These are phyloP conservation scores for Cephalophus harveyi DNA, from an alignment of 2,113 vertebrate genomes.

Conservation along the genomic window DNA sequence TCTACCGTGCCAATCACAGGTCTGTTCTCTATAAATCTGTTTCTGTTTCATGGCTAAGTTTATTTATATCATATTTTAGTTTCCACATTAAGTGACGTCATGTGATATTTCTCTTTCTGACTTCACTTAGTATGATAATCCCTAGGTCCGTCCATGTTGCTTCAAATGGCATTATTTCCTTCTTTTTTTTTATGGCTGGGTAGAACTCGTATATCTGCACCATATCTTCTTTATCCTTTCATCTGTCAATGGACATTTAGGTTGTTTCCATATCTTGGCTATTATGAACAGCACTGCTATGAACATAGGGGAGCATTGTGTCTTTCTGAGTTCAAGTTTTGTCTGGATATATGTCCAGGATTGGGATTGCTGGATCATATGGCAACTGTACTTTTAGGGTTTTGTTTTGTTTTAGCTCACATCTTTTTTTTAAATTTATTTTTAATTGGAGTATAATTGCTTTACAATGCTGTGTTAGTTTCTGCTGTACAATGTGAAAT, in stretches of 20 bases:
- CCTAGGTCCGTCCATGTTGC: neutral
- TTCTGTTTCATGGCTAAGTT: neutral
- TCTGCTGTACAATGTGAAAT: neutral
- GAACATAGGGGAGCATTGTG: neutral
- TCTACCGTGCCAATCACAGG: neutral
- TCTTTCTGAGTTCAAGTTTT: neutral
- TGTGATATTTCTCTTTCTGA: neutral
- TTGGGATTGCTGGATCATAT: neutral
- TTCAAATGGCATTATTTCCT: neutral
- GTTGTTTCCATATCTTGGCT: neutral
- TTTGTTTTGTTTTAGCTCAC: neutral
- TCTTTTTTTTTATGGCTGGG: neutral
- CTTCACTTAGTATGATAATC: neutral
- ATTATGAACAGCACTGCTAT: neutral
- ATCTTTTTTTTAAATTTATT: neutral
- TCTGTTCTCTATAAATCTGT: neutral
- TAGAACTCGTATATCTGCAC: neutral
- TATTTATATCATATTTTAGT: neutral
- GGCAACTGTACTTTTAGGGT: neutral
- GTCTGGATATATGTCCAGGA: neutral
- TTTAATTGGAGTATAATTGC: neutral
- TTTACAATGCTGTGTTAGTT: neutral
- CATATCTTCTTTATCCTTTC: neutral
- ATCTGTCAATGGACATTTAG: neutral
- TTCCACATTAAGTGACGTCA: neutral